Conservation (phyloP, 2,113 vertebrate genomes). For the Ancistrus triradiatus region DNA sequence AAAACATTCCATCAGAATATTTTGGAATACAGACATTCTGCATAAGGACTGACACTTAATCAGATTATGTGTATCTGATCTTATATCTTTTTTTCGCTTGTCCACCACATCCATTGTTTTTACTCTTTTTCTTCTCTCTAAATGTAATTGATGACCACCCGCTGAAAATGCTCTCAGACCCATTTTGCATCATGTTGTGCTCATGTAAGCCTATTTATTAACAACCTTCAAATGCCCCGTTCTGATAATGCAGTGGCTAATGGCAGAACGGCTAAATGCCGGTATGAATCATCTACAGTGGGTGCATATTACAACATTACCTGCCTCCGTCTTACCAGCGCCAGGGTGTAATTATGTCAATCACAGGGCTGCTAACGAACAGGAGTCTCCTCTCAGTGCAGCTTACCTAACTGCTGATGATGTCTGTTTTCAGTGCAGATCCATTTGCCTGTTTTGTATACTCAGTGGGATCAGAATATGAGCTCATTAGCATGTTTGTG, state of each 20-base stretch:
- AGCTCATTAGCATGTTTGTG: conserved; percentile 46
- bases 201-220: conserved; percentile 7
- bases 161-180: conserved; percentile 1
- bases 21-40: conserved; percentile 22
- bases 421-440: conserved; percentile 44
- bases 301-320: conserved; percentile 54
- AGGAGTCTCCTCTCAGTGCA: conserved; percentile 51
- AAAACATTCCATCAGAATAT: conserved; percentile 32
- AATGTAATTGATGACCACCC: conserved; percentile 21
- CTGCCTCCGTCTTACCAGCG: conserved; percentile 45
- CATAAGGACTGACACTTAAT: conserved; percentile 16
- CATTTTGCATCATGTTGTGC: conserved; percentile 3
- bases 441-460: conserved; percentile 47
- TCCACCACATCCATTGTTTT: not conserved
- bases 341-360: conserved; percentile 62
- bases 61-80: not conserved
- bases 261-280: conserved; percentile 43
- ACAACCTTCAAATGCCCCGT: conserved; percentile 30
- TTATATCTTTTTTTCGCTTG: not conserved
- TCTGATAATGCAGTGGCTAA: conserved; percentile 34
- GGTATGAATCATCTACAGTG: conserved; percentile 45
- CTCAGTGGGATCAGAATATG: conserved; percentile 33
- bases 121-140: not conserved
- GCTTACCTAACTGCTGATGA: conserved; percentile 52
- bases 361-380: conserved; percentile 53